Conservation (phyloP, 2,113 vertebrate genomes). For the Scalopus aquaticus region DNA sequence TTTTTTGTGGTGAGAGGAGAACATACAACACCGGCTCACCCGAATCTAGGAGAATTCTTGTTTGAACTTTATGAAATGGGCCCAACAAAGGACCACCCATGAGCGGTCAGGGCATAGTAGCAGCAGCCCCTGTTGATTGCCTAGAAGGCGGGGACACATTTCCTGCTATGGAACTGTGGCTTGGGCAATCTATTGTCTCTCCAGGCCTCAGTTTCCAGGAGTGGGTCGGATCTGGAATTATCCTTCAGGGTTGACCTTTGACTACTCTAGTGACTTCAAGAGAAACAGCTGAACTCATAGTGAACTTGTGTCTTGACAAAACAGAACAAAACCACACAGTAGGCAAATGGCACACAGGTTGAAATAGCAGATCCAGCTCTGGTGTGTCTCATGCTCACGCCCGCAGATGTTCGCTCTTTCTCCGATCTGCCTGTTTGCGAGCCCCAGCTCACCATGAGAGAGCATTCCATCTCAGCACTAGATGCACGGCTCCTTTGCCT, state of each 20-base stretch:
- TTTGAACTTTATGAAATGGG: not conserved
- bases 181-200: not conserved
- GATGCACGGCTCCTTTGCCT: not conserved
- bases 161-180: not conserved
- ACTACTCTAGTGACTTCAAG: not conserved
- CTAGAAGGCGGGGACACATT: not conserved
- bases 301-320: not conserved
- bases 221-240: not conserved
- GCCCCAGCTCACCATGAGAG: not conserved
- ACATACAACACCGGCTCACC: not conserved
- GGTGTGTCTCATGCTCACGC: not conserved
- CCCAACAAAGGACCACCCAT: not conserved
- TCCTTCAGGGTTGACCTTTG: slow-evolving; percentile 33
- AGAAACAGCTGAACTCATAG: not conserved
- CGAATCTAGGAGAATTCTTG: not conserved
- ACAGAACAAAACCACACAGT: not conserved
- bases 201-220: not conserved
- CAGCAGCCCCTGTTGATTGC: not conserved
- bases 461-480: not conserved
- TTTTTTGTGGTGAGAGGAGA: not conserved
- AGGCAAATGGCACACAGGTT: not conserved
- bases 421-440: not conserved
- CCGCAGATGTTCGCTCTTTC: not conserved
- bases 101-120: not conserved
- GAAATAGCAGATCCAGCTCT: not conserved